A percentile compares a stretch with the other conserved stretches of the same genome.
These are phyloP conservation scores for Parelbella ahira DNA, from an alignment of 2,888 invertebrate species.

Conservation along the genomic window DNA sequence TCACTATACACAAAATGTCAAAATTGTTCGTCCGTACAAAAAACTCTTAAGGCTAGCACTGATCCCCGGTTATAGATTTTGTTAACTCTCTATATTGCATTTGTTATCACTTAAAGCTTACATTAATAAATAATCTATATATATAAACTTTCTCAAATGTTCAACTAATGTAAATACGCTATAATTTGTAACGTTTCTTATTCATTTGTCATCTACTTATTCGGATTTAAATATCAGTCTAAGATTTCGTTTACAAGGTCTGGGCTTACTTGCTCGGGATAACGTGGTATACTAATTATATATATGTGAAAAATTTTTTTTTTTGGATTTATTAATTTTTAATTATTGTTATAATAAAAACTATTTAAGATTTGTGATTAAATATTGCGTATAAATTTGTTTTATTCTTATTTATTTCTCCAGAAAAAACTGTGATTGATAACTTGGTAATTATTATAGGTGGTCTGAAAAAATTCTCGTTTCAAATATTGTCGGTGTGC, in stretches of 20 bases:
- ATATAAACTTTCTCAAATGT: slow-evolving; percentile 77
- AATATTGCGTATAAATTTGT: slow-evolving; percentile 55
- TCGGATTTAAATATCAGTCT: slow-evolving; percentile 78
- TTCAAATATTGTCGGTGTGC: slow-evolving; percentile 60
- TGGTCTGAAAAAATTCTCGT: slow-evolving; percentile 27
- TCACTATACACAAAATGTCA: slow-evolving; percentile 51
- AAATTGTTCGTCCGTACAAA: slow-evolving; percentile 65
- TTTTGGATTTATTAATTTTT: slow-evolving; percentile 1
- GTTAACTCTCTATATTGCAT: slow-evolving; percentile 42
- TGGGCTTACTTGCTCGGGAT: slow-evolving; percentile 68
- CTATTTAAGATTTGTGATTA: slow-evolving; percentile 60
- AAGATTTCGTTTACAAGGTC: slow-evolving; percentile 77
- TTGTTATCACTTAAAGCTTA: slow-evolving; percentile 50
- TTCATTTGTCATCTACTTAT: slow-evolving; percentile 53
- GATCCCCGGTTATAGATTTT: slow-evolving; percentile 68
- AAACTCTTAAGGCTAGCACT: slow-evolving; percentile 71
- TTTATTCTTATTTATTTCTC: too few relatives aligned
- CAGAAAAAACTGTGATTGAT: too few relatives aligned
- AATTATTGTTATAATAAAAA: slow-evolving; percentile 50
- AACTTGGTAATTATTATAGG: too few relatives aligned
- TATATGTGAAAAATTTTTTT: slow-evolving; percentile 40
- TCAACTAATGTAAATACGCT: slow-evolving; percentile 81
- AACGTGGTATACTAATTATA: slow-evolving; percentile 45
- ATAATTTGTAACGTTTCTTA: slow-evolving; percentile 42
- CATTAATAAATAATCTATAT: slow-evolving; percentile 42